These are phyloP conservation scores for Cataglyphis albicans DNA, from an alignment of 2,888 invertebrate genomes.

Conservation along the genomic window DNA sequence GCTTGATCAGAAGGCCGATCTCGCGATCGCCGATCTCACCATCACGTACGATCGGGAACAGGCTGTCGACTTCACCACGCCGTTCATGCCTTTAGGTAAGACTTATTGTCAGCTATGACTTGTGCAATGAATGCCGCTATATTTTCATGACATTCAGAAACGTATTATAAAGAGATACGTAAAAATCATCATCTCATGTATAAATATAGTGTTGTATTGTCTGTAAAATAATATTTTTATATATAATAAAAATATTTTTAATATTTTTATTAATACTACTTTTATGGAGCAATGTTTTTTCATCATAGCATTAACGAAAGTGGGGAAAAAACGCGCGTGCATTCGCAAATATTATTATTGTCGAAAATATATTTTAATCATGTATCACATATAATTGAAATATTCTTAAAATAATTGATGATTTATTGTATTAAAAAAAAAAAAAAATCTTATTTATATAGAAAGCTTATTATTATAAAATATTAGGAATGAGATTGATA, in stretches of 20 bases:
- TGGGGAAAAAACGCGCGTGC: not conserved
- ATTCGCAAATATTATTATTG: not conserved
- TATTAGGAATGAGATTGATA: not conserved
- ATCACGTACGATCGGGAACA: constrained; percentile 98
- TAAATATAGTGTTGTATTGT: not conserved
- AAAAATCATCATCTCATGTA: not conserved
- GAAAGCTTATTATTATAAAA: too few species aligned
- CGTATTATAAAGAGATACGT: not conserved
- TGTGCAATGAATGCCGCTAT: not conserved
- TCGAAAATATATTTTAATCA: not conserved
- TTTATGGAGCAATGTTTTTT: not conserved
- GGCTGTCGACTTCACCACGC: constrained; percentile 92
- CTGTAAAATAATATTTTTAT: not conserved
- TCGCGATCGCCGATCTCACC: constrained; percentile 98
- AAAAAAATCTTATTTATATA: too few species aligned
- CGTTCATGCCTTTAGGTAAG: constrained; percentile 97
- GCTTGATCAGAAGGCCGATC: constrained; percentile 95
- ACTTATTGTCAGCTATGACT: not conserved
- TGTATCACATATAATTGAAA: not conserved
- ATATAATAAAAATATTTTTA: too few species aligned
- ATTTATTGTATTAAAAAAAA: not conserved
- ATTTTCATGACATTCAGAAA: constrained; percentile 4
- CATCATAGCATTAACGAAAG: not conserved
- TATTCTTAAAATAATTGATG: not conserved
- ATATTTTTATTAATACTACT: not conserved